Evolutionary conservation across 2,113 vertebrate species (phyloP).

Genomic region (Calidris pugnax): DNA sequence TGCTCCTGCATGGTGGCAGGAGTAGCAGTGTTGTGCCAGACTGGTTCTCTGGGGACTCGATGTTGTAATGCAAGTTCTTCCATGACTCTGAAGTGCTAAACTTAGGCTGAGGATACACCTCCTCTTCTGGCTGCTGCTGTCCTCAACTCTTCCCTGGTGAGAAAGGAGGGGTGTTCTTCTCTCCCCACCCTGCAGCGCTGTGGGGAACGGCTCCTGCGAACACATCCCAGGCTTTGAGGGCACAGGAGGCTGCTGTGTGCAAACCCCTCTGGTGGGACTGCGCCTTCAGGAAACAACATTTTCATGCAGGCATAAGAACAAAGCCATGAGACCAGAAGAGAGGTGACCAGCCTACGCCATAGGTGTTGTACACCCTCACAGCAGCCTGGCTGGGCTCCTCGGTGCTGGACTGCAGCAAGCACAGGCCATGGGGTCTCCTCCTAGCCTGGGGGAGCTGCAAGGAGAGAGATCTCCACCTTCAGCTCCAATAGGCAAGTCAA

Average conservation of each 20-base stretch:
- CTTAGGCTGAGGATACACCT: not conserved
- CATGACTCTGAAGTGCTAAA: not conserved
- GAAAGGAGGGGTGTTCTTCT: not conserved
- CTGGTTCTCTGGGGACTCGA: not conserved
- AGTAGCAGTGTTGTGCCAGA: not conserved
- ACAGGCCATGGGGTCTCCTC: not conserved
- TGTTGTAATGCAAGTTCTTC: not conserved
- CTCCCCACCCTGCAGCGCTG: accelerated
- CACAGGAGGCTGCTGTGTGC: not conserved
- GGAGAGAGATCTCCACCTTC: not conserved
- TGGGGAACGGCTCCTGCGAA: not conserved
- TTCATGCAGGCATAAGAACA: not conserved
- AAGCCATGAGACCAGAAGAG: not conserved
- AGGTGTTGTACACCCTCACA: accelerated
- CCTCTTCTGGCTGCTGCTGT: not conserved
- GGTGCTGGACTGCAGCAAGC: accelerated
- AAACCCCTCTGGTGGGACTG: not conserved
- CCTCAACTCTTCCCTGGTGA: not conserved
- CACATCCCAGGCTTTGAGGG: not conserved
- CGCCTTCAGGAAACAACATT: accelerated
- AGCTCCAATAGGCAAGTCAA: not conserved
- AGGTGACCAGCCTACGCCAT: accelerated
- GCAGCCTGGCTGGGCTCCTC: not conserved
- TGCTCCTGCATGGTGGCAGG: not conserved
- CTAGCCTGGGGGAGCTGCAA: not conserved